phyloP scores from a whole-genome alignment of 2,888 invertebrate genomes.

The Coenonympha glycerion region DNA sequence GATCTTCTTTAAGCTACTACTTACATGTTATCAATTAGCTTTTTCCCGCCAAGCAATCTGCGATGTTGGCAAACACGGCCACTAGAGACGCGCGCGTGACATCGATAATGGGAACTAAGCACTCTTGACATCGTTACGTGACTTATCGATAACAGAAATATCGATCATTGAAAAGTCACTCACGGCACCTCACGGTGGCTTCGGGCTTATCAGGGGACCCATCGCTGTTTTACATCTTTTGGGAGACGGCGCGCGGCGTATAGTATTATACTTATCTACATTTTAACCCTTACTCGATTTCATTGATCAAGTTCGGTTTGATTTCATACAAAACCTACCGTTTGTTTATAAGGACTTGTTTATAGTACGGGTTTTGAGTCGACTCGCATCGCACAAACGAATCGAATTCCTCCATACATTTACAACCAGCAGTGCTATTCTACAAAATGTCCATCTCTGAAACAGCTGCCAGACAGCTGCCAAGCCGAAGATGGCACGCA shows the following conservation, averaged over 20 bases:
- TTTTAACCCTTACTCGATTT: too few species aligned
- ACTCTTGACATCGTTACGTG: constrained; percentile 48
- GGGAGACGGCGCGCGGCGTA: not conserved
- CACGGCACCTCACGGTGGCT: constrained; percentile 2
- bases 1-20: constrained; percentile 11
- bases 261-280: not conserved
- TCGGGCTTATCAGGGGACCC: not conserved
- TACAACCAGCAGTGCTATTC: too few species aligned
- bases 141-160: constrained; percentile 49
- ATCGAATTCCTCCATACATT: too few species aligned
- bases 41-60: constrained; percentile 21
- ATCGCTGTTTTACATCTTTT: not conserved
- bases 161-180: constrained; percentile 30
- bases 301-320: too few species aligned
- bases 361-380: too few species aligned
- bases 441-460: too few species aligned
- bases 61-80: constrained; percentile 53
- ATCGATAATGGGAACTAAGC: constrained; percentile 49
- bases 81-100: constrained; percentile 55
- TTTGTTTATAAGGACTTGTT: too few species aligned
- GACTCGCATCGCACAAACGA: too few species aligned
- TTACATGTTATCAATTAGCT: constrained; percentile 18
- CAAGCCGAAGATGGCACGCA: too few species aligned
- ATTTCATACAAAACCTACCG: too few species aligned
- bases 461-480: too few species aligned